Evolutionary conservation across 1,140 invertebrate genomes (phyloP), one percentile per base, ranked within the genome.

Genomic region (Drosophila nebulosa): DNA sequence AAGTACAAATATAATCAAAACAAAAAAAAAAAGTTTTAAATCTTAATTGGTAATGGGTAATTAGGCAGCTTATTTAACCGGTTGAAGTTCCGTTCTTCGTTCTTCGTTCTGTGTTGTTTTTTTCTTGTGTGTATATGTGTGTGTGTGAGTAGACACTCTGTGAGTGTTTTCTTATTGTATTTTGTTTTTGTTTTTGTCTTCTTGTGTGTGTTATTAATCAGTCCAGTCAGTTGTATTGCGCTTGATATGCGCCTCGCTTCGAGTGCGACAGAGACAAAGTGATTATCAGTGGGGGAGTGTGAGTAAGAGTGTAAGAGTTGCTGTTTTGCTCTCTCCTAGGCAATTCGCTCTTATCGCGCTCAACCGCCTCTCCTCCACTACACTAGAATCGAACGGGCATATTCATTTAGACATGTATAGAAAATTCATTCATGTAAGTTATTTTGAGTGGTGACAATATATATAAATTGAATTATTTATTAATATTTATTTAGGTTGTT

Each of bases 1-100:
- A 86, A 90, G 89, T 90, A 71, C 32, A 36, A 59, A 56, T 21
- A n/a, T n/a, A n/a, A n/a, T n/a, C n/a, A n/a, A n/a, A n/a, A n/a
- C n/a, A n/a, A n/a, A 39, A 16, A 7, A 35, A 51, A 26, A 35
- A 55, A 32, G 30, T 64, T 51, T 57, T 52, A 27, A 24, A 60
- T 42, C 32, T 73, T 73, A 69, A 64, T 77, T 76, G 73, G 12
- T 42, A 56, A 73, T 59, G 22, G 24, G 36, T 59, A 46, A 59
- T 27, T 46, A 27, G 35, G 9, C 14, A 27, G 26, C 53, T 46
- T 46, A 46, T 46, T 67, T 60, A 71, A 71, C 69, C 69, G 65
- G 69, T 71, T 46, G 12, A 46, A 46, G 39, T 46, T 55, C 22
- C 30, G 51, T 22, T 56, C 56, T 59, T 39, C 58, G 42, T 18